Evolutionary conservation across 1,140 invertebrate genomes (phyloP).

Genomic region (Holcopasites calliopsidis): DNA sequence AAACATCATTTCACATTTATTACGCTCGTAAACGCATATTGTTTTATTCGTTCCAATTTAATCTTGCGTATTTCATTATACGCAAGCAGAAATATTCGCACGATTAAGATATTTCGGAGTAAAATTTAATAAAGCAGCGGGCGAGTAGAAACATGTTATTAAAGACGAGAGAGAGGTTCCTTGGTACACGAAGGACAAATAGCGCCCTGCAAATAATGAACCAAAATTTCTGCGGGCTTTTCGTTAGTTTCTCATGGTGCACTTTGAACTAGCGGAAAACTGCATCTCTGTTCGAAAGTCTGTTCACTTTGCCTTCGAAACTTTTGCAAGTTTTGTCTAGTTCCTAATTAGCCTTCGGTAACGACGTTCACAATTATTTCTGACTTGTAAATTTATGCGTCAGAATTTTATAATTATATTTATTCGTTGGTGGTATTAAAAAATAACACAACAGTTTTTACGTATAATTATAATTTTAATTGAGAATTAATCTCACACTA

Average conservation of each 20-base stretch:
- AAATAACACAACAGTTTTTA: no score
- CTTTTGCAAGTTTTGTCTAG: conserved; percentile 14
- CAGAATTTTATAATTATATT: no score
- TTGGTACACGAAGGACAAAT: background rate
- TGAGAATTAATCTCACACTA: no score
- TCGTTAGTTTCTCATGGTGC: background rate
- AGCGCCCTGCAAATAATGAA: background rate
- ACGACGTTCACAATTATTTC: conserved; percentile 3
- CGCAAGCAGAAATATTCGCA: background rate
- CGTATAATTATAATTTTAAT: no score
- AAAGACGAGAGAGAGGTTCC: background rate
- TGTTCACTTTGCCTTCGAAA: conserved; percentile 1
- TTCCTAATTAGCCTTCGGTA: background rate
- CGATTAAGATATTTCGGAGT: background rate
- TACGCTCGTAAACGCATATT: background rate
- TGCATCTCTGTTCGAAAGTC: conserved; percentile 28
- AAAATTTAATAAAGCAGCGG: background rate
- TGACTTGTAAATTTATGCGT: no score
- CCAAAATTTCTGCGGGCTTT: conserved; percentile 17
- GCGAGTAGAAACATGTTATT: no score
- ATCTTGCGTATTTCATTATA: background rate
- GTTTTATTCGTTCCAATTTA: background rate
- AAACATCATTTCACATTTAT: background rate
- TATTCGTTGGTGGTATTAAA: no score
- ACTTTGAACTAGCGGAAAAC: background rate